Percentiles rank a stretch among this genome's conserved stretches.
Evolutionary conservation across 2,797 vertebrate genomes (phyloP).

Genomic region (Botia almorhae): DNA sequence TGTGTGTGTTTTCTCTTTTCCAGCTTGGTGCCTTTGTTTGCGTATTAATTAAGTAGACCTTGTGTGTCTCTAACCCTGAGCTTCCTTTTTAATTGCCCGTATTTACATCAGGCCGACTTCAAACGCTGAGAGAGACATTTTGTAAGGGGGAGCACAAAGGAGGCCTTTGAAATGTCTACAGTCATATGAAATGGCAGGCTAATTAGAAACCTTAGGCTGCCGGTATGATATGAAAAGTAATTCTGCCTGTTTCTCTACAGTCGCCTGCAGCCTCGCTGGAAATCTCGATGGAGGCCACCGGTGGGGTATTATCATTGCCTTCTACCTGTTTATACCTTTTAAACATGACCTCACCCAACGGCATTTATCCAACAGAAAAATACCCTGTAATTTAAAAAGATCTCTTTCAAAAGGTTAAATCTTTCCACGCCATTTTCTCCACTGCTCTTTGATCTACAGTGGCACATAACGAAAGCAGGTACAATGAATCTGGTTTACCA

Average conservation of each 20-base stretch:
- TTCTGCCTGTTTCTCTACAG: conserved; percentile 77
- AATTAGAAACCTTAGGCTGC: conserved; percentile 91
- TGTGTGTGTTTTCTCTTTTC: conserved; percentile 70
- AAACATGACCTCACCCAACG: conserved; percentile 72
- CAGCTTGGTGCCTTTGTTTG: conserved; percentile 92
- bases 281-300: conserved; percentile 73
- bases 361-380: conserved; percentile 78
- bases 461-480: conserved; percentile 67
- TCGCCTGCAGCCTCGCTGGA: conserved; percentile 60
- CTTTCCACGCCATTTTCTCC: conserved; percentile 75
- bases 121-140: conserved; percentile 91
- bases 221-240: conserved; percentile 84
- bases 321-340: conserved; percentile 78
- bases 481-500: conserved; percentile 76
- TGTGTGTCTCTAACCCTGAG: conserved; percentile 88
- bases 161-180: conserved; percentile 92
- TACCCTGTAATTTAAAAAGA: conserved; percentile 78
- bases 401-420: conserved; percentile 81
- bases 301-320: conserved; percentile 76
- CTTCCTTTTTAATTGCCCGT: conserved; percentile 92
- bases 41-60: conserved; percentile 96
- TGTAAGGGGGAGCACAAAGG: conserved; percentile 91
- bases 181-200: conserved; percentile 89
- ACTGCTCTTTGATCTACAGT: conserved; percentile 79
- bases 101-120: conserved; percentile 95